Evolutionary conservation across 37 sponge, comb jelly and placozoan genomes (phyloP), one percentile per base, ranked within the genome.

Genomic region (Cladorhizidae sp.): DNA sequence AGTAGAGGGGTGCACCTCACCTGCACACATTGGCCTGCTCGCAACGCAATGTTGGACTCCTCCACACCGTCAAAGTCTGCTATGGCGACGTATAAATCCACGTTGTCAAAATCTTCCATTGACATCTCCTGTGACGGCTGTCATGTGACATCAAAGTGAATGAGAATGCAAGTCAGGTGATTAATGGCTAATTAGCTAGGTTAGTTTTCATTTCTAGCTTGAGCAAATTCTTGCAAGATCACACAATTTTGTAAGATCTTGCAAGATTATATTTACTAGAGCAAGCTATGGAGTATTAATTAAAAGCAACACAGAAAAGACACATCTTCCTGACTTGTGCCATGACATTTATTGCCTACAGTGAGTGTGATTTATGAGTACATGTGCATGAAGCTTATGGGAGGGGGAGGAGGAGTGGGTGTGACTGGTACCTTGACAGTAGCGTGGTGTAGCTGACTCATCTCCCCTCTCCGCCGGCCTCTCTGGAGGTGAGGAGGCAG

Each of bases 11-110:
- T 6, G 42, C 36, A n/a, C 49, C 77, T 21, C 51, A 86, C 86
- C 83, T 83, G 78, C 33, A 88, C 83, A 72, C 65, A 61, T 52
- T 88, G 83, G 0, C 88, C 88, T 43, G 73, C 83, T 26, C 15
- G 50, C 7, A 88, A 78, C 8, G 83, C 64, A 7, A 88, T 73
- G 56, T 37, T 88, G 32, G 52, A 43, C 43, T 77, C 65, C 45
- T 87, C 88, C 0, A 58, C 51, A 11, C 83, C 78, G 17, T 49
- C 51, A 55, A 79, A 88, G 65, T 78, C 88, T 57, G 88, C 88
- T 6, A 88, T 77, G 35, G 83, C 88, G 0, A 88, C 72, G 39
- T 67, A 86, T 25, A 80, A 22, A 38, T 74, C 74, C 26, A 82
- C 65, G 0, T 64, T 67, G 65, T 82, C 83, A 64, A 74, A 74